Conservation (phyloP, 2,113 vertebrate genomes). For the Sturnira hondurensis region DNA sequence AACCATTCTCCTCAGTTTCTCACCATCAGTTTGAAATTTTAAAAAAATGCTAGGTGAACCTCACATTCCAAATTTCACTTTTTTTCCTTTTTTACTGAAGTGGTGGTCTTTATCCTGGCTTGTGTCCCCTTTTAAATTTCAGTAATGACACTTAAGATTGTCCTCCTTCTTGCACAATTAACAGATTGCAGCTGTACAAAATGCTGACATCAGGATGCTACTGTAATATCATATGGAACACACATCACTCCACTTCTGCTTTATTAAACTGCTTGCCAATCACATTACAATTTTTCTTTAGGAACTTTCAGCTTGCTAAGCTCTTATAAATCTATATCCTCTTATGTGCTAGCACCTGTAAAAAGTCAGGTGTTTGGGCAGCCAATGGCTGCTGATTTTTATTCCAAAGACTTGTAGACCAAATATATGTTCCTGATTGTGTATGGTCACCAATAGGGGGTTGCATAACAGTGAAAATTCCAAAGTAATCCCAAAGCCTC, state of each 20-base stretch:
- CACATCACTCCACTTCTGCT: neutral
- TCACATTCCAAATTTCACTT: neutral
- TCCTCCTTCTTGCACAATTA: neutral
- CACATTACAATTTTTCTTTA: constrained; percentile 4
- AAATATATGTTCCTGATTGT: neutral
- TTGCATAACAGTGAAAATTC: rapidly evolving
- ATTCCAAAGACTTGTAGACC: neutral
- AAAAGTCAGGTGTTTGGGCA: neutral
- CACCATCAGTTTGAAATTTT: too few species aligned
- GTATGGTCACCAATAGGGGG: neutral
- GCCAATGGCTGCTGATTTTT: neutral
- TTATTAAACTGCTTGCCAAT: neutral
- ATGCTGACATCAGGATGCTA: neutral
- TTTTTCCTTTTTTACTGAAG: neutral
- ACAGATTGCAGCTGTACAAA: neutral
- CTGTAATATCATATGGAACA: neutral
- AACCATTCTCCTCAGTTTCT: neutral
- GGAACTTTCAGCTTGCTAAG: neutral
- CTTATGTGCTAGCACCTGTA: neutral
- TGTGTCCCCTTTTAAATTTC: neutral
- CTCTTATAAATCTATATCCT: constrained; percentile 9
- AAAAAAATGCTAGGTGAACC: neutral
- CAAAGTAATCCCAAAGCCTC: constrained; percentile 30
- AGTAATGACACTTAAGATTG: neutral
- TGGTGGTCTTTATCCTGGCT: neutral